phyloP scores from a whole-genome alignment of 2,888 invertebrate genomes.

The Ditula angustiorana region DNA sequence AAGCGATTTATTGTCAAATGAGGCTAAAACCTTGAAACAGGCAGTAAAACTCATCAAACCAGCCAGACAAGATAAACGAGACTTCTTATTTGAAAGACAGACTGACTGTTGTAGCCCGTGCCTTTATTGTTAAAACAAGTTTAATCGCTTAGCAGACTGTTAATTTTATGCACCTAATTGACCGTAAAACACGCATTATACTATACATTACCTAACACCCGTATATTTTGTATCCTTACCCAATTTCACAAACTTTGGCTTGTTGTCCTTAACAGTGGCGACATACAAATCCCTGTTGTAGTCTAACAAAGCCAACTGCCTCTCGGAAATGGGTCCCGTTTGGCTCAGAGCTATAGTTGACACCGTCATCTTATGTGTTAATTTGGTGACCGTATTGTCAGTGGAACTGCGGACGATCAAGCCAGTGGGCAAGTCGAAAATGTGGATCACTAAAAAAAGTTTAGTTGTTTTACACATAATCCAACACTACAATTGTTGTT shows the following conservation, averaged over 20 bases:
- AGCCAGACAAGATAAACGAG: not conserved
- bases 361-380: slow-evolving; percentile 92
- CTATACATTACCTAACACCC: too few relatives aligned
- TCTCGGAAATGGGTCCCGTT: slow-evolving; percentile 90
- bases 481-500: too few relatives aligned
- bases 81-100: not conserved
- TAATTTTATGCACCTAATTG: too few relatives aligned
- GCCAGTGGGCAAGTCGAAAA: slow-evolving; percentile 92
- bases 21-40: not conserved
- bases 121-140: not conserved
- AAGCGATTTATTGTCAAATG: not conserved
- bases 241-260: slow-evolving; percentile 89
- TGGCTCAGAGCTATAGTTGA: slow-evolving; percentile 94
- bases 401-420: slow-evolving; percentile 88
- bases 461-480: not conserved
- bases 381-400: slow-evolving; percentile 89
- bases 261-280: slow-evolving; percentile 88
- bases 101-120: not conserved
- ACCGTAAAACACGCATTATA: not conserved
- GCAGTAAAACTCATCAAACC: slow-evolving; percentile 8
- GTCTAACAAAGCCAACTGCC: slow-evolving; percentile 95
- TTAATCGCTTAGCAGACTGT: too few relatives aligned
- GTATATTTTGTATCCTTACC: slow-evolving; percentile 75
- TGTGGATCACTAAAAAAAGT: slow-evolving; percentile 87
- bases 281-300: slow-evolving; percentile 95